A percentile compares a stretch with the other conserved stretches of the same genome.
Evolutionary conservation across 2,797 vertebrate species (phyloP).

Genomic region (Anas capensis): DNA sequence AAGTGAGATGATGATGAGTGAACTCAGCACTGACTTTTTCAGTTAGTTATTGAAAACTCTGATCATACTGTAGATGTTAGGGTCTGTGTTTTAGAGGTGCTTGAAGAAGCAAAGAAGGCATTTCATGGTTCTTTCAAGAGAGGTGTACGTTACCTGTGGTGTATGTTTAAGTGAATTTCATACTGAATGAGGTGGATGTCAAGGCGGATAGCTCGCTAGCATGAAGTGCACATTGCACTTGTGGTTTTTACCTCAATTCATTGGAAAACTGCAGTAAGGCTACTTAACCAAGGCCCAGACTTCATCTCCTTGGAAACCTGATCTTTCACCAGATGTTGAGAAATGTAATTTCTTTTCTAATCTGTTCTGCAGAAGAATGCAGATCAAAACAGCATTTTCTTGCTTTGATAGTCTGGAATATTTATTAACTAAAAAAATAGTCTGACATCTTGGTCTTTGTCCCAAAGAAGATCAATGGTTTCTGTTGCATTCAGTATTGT

Average conservation of each 20-base stretch:
- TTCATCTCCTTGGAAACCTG: constrained; percentile 72
- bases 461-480: neutral
- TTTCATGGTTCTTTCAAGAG: neutral
- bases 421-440: neutral
- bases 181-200: neutral
- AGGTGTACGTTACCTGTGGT: neutral
- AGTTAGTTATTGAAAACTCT: neutral
- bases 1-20: neutral
- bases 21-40: neutral
- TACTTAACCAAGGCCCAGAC: constrained; percentile 49
- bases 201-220: neutral
- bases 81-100: neutral
- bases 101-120: neutral
- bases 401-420: constrained; percentile 29
- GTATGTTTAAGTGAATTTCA: neutral
- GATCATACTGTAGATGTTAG: neutral
- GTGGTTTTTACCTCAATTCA: constrained; percentile 10
- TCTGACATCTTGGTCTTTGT: constrained; percentile 20
- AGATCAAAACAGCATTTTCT: constrained; percentile 65
- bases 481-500: neutral
- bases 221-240: constrained; percentile 4
- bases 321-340: constrained; percentile 77
- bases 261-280: constrained; percentile 68
- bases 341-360: constrained; percentile 74
- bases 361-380: constrained; percentile 53